These are phyloP conservation scores for Laspeyria flexula DNA, from an alignment of 2,888 invertebrate genomes.

Conservation along the genomic window DNA sequence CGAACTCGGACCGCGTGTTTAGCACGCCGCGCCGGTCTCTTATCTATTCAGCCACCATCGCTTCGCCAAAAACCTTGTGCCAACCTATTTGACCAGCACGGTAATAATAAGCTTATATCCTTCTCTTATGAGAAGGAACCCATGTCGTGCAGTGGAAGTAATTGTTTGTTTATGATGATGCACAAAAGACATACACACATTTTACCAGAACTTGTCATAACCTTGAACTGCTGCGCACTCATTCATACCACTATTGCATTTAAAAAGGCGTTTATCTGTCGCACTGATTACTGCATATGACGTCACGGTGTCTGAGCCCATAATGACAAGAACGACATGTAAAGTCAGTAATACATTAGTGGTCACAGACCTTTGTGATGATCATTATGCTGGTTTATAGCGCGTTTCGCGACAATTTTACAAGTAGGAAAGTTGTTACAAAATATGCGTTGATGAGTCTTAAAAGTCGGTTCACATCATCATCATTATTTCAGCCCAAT, in stretches of 20 bases:
- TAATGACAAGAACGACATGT: constrained; percentile 39
- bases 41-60: too few relatives aligned
- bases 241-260: constrained; percentile 34
- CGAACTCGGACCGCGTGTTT: too few relatives aligned
- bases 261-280: constrained; percentile 31
- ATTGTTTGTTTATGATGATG: too few relatives aligned
- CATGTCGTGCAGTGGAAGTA: too few relatives aligned
- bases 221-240: constrained; percentile 39
- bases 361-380: constrained; percentile 16
- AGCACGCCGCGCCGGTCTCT: too few relatives aligned
- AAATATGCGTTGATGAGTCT: not conserved
- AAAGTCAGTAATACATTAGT: constrained; percentile 26
- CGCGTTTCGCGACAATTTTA: constrained; percentile 19
- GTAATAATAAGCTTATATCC: too few relatives aligned
- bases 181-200: too few relatives aligned
- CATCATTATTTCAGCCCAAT: too few relatives aligned
- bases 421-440: not conserved
- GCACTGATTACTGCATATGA: constrained; percentile 26
- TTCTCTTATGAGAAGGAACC: too few relatives aligned
- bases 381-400: constrained; percentile 23
- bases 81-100: too few relatives aligned
- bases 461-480: not conserved
- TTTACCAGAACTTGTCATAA: constrained; percentile 4
- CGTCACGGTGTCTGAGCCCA: constrained; percentile 34
- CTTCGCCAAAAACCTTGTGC: too few relatives aligned